Evolutionary conservation across 2,113 vertebrate species (phyloP).

Genomic region (Hyperopisus bebe): DNA sequence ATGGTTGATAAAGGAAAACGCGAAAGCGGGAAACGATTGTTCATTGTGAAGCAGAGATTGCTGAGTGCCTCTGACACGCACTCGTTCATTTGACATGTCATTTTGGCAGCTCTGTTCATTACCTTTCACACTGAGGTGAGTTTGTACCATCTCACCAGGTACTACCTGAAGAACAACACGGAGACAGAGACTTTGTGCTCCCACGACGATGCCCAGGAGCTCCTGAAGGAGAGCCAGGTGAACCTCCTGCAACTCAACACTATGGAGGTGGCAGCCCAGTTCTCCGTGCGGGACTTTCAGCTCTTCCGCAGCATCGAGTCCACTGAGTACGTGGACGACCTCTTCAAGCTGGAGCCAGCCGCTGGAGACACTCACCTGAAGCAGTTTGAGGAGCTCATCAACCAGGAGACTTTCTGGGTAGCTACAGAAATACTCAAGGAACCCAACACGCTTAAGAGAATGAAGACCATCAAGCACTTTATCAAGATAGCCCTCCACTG

Average conservation of each 20-base stretch:
- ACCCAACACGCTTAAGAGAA: conserved; percentile 82
- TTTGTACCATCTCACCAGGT: conserved; percentile 55
- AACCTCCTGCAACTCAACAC: conserved; percentile 90
- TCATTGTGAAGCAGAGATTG: background rate
- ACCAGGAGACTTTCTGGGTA: conserved; percentile 97
- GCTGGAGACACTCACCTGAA: conserved; percentile 73
- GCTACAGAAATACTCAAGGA: conserved; percentile 88
- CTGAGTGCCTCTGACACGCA: background rate
- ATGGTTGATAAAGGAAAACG: background rate
- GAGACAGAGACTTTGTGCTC: conserved; percentile 93
- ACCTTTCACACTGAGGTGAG: background rate
- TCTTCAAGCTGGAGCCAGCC: conserved; percentile 78
- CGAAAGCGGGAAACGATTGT: background rate
- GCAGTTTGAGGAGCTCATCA: conserved; percentile 88
- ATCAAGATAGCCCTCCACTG: conserved; percentile 95
- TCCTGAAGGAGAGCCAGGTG: conserved; percentile 85
- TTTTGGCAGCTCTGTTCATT: too few species aligned
- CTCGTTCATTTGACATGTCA: background rate
- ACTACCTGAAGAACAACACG: conserved; percentile 97
- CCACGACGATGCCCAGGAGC: conserved; percentile 89
- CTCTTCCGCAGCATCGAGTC: conserved; percentile 91
- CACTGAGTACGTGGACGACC: conserved; percentile 87
- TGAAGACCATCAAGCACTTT: conserved; percentile 96
- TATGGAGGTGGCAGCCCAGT: conserved; percentile 88
- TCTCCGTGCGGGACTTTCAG: conserved; percentile 92